phyloP scores from a whole-genome alignment of 2,113 vertebrate species.

The Vicugna pacos region DNA sequence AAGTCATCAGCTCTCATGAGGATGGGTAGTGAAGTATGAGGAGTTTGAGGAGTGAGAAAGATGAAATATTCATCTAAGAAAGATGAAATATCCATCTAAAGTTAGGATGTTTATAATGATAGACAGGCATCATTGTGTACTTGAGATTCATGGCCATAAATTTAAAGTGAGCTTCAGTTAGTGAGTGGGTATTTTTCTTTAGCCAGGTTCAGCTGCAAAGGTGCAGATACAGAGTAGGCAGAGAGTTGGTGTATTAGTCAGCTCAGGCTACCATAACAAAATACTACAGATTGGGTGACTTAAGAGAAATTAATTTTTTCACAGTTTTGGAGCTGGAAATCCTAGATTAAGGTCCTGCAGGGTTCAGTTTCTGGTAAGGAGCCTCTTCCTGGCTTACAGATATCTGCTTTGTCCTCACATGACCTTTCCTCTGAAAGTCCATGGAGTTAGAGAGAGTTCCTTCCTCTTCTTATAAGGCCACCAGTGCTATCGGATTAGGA shows the following conservation, averaged over 20 bases:
- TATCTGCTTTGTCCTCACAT: neutral
- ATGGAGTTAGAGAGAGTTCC: neutral
- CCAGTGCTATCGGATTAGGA: neutral
- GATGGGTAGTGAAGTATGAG: neutral
- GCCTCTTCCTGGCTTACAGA: neutral
- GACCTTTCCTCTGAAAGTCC: neutral
- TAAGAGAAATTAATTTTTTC: neutral
- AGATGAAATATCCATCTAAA: constrained; percentile 42
- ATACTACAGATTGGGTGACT: neutral
- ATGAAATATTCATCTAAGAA: constrained; percentile 37
- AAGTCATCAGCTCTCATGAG: neutral
- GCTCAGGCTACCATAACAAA: neutral
- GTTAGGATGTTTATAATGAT: neutral
- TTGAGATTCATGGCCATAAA: neutral
- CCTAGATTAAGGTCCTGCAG: neutral
- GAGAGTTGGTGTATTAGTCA: neutral
- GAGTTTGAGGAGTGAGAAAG: neutral
- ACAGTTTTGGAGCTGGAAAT: neutral
- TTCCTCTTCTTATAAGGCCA: neutral
- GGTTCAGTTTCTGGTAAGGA: neutral
- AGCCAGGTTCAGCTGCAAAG: neutral
- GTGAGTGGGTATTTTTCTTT: neutral
- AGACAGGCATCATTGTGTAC: neutral
- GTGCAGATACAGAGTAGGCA: neutral
- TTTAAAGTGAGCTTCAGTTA: constrained; percentile 36